phyloP scores from a whole-genome alignment of 2,113 vertebrate genomes.

The Deroptyus accipitrinus region DNA sequence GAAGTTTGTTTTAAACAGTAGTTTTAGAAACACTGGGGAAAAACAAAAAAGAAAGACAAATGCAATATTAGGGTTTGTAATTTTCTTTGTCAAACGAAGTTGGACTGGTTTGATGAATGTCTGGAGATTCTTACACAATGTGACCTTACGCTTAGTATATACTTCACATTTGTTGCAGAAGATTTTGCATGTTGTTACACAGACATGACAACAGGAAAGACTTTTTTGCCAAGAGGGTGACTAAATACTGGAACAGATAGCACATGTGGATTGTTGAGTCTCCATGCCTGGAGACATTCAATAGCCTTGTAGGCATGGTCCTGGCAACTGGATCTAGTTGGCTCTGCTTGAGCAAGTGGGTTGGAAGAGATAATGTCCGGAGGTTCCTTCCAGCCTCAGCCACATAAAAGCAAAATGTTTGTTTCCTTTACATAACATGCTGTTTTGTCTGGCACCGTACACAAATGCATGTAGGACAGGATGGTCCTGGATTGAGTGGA shows the following conservation, averaged over 20 bases:
- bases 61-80: not conserved
- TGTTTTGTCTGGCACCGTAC: not conserved
- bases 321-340: not conserved
- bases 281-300: not conserved
- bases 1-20: not conserved
- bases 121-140: not conserved
- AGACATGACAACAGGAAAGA: not conserved
- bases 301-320: not conserved
- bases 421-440: not conserved
- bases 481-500: not conserved
- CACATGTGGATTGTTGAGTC: not conserved
- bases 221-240: not conserved
- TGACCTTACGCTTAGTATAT: not conserved
- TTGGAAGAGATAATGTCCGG: not conserved
- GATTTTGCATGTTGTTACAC: not conserved
- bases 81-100: not conserved
- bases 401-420: not conserved
- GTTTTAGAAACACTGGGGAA: not conserved
- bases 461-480: not conserved
- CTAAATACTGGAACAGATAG: not conserved
- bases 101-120: not conserved
- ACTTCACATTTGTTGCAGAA: not conserved
- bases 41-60: not conserved
- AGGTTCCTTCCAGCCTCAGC: not conserved
- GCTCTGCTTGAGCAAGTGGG: not conserved